A percentile compares a stretch with the other conserved stretches of the same genome.
Evolutionary conservation across 1,140 invertebrate genomes (phyloP).

Genomic region (Nephila pilipes): DNA sequence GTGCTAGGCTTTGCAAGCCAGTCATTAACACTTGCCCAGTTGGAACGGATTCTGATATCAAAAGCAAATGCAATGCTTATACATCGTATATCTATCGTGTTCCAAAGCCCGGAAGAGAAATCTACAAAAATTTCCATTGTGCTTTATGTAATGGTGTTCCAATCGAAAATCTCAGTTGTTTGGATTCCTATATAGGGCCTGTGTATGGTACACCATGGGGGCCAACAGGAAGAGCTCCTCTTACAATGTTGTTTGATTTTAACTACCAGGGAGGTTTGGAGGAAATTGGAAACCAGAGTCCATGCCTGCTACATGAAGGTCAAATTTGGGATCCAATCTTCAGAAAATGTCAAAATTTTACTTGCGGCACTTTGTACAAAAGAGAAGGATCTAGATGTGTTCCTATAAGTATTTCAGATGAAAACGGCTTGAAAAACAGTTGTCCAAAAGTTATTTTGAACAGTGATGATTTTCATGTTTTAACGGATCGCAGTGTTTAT

Average conservation of each 20-base stretch:
- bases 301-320: conserved; percentile 54
- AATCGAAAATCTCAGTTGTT: neutral
- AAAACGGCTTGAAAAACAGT: conserved; percentile 33
- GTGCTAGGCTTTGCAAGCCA: conserved; percentile 68
- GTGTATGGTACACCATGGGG: too few relatives aligned
- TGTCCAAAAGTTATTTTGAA: conserved; percentile 55
- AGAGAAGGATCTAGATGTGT: conserved; percentile 77
- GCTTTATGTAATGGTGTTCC: conserved; percentile 79
- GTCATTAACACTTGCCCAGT: conserved; percentile 40
- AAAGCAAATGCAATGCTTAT: conserved; percentile 70
- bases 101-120: neutral
- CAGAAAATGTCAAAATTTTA: conserved; percentile 78
- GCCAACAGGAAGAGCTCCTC: too few relatives aligned
- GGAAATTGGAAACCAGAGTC: neutral
- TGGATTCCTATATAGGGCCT: neutral
- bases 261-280: conserved; percentile 31
- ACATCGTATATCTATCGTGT: conserved; percentile 64
- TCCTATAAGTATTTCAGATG: neutral
- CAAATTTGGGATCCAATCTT: conserved; percentile 79
- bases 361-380: conserved; percentile 78
- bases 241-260: conserved; percentile 66
- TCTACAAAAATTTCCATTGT: conserved; percentile 81
- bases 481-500: conserved; percentile 75
- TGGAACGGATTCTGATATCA: conserved; percentile 10
- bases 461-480: conserved; percentile 59